These are phyloP conservation scores for Corythaixoides concolor DNA, from an alignment of 2,113 vertebrate genomes.

Conservation along the genomic window DNA sequence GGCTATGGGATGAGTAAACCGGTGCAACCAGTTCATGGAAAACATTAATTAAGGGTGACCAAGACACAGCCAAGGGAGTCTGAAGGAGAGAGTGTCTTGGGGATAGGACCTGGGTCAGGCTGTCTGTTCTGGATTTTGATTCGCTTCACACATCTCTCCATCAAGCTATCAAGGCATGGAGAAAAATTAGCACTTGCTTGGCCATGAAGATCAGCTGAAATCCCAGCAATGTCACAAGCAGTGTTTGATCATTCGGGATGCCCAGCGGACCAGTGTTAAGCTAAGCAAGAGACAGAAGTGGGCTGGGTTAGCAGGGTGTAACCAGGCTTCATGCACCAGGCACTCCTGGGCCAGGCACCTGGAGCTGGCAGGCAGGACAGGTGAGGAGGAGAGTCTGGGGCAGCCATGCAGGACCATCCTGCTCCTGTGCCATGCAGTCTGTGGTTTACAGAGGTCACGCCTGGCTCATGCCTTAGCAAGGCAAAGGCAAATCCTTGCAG, in stretches of 20 bases:
- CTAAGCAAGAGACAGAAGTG: neutral
- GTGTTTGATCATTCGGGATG: rapidly evolving
- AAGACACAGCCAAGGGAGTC: neutral
- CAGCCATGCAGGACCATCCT: neutral
- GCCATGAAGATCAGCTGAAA: neutral
- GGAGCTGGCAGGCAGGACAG: neutral
- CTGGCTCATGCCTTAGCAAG: neutral
- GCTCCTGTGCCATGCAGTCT: neutral
- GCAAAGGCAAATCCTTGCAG: neutral
- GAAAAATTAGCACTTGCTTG: neutral
- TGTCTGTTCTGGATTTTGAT: rapidly evolving
- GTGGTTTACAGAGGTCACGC: neutral
- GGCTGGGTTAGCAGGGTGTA: neutral
- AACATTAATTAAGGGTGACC: neutral
- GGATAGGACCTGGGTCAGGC: neutral
- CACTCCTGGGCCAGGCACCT: neutral
- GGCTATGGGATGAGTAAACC: neutral
- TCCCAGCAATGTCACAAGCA: neutral
- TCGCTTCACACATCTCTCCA: neutral
- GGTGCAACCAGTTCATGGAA: neutral
- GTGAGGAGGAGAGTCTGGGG: neutral
- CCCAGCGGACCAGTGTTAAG: neutral
- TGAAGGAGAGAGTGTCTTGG: neutral
- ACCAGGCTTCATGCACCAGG: neutral
- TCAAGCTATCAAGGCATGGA: neutral